Percentiles rank a stretch among this genome's conserved stretches.
These are phyloP conservation scores for Xyrichtys novacula DNA, from an alignment of 2,797 vertebrate genomes.

Conservation along the genomic window DNA sequence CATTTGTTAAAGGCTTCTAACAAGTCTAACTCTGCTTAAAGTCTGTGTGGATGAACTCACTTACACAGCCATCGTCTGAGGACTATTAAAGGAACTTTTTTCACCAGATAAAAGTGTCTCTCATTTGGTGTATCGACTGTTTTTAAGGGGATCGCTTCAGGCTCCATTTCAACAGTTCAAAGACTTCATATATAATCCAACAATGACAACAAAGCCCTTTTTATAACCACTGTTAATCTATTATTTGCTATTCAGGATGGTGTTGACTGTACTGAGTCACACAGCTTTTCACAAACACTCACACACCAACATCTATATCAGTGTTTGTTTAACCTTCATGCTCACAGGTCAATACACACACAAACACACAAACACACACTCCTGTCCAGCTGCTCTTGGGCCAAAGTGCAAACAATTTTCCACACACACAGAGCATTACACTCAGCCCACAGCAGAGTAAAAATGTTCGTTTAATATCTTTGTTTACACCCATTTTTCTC, in stretches of 20 bases:
- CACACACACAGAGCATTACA: not conserved
- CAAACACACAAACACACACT: too few species aligned
- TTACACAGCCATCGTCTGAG: too few species aligned
- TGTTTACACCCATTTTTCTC: slow-evolving; percentile 21
- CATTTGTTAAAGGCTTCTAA: too few species aligned
- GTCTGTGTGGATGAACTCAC: too few species aligned
- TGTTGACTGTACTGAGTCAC: slow-evolving; percentile 15
- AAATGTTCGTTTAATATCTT: slow-evolving; percentile 10
- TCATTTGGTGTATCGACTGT: too few species aligned
- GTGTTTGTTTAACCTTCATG: slow-evolving; percentile 3
- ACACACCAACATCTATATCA: not conserved
- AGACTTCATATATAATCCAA: too few species aligned
- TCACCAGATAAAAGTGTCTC: too few species aligned
- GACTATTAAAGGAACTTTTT: too few species aligned
- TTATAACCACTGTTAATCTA: too few species aligned
- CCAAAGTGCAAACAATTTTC: not conserved
- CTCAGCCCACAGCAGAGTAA: not conserved
- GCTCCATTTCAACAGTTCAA: too few species aligned
- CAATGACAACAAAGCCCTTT: not conserved
- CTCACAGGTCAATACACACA: not conserved
- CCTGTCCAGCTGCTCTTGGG: not conserved
- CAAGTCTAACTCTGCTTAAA: too few species aligned
- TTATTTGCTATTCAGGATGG: not conserved
- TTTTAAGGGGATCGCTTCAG: too few species aligned
- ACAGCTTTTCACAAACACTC: not conserved